Evolutionary conservation across 2,113 vertebrate genomes (phyloP), one percentile per base, ranked within the genome.

Genomic region (Corvus hawaiiensis): DNA sequence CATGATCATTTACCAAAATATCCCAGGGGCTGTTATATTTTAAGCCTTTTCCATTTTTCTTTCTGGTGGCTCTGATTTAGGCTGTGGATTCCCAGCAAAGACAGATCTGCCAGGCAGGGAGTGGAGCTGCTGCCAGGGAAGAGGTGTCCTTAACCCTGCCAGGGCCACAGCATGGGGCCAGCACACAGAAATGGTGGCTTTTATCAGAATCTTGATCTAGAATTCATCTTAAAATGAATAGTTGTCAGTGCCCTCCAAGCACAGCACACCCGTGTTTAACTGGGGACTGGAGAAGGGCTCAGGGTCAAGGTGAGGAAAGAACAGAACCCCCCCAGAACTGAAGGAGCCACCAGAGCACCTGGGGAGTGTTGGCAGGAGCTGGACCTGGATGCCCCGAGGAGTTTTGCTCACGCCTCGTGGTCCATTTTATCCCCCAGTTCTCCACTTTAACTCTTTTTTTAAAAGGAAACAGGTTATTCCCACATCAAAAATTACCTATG

Each of bases 231-330:
- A 74, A 95, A 92, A 87, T 17, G 56, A 10, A 5, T 17, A 8
- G 16, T 71, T 35, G 49, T 84, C 81, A 14, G 75, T 71, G 76
- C 92, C 79, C 75, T 93, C 83, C 66, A 27, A 75, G 87, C 95
- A 59, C 49, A 24, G 56, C 35, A 30, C 74, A 91, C 74, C 56
- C 74, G 80, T 90, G 76, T 96, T 98, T 92, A 92, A 96, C 76
- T 37, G 83, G 61, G 81, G 93, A 18, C 46, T 13, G 66, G 87
- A n/a, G 87, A 66, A 78, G 69, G 17, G 28, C 66, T 94, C 87
- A 26, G 9, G 26, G 88, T 94, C 93, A 93, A 93, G 91, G 90
- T 67, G 82, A 91, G 67, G 33, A 13, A 69, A 54, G 93, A 92
- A 30, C 22, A 23, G 93, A 91, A 66, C 26, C 28, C 84, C 32